Conservation (phyloP, 2,797 vertebrate genomes). For the Podarcis siculus region DNA sequence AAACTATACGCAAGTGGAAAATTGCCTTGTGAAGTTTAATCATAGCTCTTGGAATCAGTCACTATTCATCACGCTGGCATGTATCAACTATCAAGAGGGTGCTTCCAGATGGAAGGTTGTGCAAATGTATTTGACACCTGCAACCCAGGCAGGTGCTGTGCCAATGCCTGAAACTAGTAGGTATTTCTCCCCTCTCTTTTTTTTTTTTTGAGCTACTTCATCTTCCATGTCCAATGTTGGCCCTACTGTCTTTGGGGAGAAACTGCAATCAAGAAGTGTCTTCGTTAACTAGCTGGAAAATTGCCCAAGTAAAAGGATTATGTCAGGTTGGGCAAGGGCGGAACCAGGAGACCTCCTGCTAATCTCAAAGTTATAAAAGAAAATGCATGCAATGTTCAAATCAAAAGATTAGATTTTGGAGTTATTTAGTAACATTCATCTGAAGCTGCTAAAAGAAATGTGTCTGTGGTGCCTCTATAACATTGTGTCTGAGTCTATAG, state of each 20-base stretch:
- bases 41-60: neutral
- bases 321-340: neutral
- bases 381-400: neutral
- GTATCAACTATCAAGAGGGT: neutral
- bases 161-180: neutral
- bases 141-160: neutral
- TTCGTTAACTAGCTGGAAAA: neutral
- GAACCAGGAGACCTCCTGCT: neutral
- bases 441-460: neutral
- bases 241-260: neutral
- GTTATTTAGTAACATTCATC: neutral
- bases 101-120: neutral
- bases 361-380: neutral
- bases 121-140: neutral
- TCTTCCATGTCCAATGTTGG: neutral
- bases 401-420: neutral
- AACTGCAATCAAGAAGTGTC: neutral
- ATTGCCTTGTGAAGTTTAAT: neutral
- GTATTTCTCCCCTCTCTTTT: neutral
- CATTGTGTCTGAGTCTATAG: neutral
- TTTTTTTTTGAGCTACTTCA: neutral
- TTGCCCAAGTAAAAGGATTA: neutral
- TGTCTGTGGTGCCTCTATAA: neutral
- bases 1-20: conserved; percentile 4
- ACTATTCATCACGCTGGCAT: neutral